phyloP scores from a whole-genome alignment of 2,113 vertebrate species.

The Callochromis pleurospilus region DNA sequence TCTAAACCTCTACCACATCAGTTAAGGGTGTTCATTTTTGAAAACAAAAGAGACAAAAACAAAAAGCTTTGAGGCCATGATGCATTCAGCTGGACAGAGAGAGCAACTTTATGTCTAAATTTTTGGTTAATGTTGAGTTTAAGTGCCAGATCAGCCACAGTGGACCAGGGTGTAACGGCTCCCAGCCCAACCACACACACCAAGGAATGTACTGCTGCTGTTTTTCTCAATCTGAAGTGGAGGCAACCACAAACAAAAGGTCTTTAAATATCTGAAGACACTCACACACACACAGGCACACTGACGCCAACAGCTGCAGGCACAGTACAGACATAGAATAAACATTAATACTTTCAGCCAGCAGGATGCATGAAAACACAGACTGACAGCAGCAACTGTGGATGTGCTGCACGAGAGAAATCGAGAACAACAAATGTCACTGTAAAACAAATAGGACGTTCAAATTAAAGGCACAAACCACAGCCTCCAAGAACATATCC shows the following conservation, averaged over 20 bases:
- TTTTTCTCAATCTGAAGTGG: neutral
- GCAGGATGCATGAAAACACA: neutral
- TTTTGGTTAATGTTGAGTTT: neutral
- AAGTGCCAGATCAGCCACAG: conserved; percentile 18
- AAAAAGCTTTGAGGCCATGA: neutral
- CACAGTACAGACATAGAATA: neutral
- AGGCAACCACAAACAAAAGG: neutral
- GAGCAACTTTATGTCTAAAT: neutral
- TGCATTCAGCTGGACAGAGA: neutral
- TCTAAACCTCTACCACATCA: neutral
- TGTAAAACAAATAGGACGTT: neutral
- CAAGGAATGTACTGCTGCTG: neutral
- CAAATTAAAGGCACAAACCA: neutral
- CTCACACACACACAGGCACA: neutral
- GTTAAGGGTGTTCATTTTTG: neutral
- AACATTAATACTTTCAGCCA: neutral
- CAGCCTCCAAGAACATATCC: neutral
- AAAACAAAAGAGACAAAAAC: neutral
- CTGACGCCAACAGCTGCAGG: neutral
- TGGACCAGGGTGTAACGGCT: conserved; percentile 13
- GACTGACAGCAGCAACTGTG: neutral
- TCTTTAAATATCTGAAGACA: neutral
- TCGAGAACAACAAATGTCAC: neutral
- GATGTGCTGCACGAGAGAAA: neutral
- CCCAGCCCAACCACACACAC: neutral